Conservation (phyloP, 2,113 vertebrate genomes). For the Pandion haliaetus region DNA sequence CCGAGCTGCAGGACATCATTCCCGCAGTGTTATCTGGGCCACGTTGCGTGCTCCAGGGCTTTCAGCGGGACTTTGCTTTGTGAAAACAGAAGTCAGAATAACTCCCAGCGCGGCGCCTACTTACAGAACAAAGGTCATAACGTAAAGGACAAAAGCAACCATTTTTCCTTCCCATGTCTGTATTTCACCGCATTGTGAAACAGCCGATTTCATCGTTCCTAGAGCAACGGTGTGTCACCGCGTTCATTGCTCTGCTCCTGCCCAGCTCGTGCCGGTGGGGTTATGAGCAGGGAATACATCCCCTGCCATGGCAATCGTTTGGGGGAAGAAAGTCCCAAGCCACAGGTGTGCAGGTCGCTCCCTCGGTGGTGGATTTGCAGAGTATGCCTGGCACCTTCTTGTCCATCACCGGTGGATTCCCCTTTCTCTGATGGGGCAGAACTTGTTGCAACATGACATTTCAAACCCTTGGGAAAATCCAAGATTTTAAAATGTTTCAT, state of each 20-base stretch:
- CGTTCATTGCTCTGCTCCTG: background rate
- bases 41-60: background rate
- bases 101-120: fast-evolving
- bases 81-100: background rate
- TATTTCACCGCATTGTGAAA: background rate
- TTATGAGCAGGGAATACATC: background rate
- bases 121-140: conserved; percentile 29
- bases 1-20: background rate
- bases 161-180: background rate
- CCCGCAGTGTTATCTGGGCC: background rate
- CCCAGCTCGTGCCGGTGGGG: fast-evolving
- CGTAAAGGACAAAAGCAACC: background rate
- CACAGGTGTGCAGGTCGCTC: background rate
- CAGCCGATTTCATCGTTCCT: background rate
- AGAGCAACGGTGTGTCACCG: background rate
- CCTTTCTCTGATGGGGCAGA: background rate
- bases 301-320: fast-evolving
- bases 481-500: background rate
- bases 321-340: background rate
- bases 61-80: background rate
- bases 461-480: background rate
- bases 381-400: background rate
- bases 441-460: background rate
- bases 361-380: background rate
- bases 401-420: background rate